Evolutionary conservation across 2,888 invertebrate species (phyloP).

Genomic region (Xanthostigma xanthostigma): DNA sequence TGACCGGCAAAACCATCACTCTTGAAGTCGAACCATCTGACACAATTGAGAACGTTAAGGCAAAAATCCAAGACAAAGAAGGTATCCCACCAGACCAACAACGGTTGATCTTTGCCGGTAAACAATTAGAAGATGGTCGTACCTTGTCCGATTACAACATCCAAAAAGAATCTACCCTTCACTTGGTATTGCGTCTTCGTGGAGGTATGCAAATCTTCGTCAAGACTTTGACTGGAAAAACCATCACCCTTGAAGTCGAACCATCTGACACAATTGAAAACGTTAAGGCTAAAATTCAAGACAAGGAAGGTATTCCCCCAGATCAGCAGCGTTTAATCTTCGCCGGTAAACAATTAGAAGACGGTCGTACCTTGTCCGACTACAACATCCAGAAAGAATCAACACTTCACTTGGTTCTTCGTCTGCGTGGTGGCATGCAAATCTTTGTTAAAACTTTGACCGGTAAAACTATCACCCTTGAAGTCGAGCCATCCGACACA

Average conservation of each 20-base stretch:
- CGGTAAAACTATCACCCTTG: slow-evolving; percentile 39
- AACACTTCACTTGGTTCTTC: slow-evolving; percentile 38
- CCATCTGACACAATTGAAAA: slow-evolving; percentile 50
- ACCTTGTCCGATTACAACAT: slow-evolving; percentile 70
- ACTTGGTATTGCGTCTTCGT: slow-evolving; percentile 70
- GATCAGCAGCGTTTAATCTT: slow-evolving; percentile 48
- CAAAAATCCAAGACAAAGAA: slow-evolving; percentile 82
- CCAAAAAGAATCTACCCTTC: slow-evolving; percentile 84
- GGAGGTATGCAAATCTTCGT: slow-evolving; percentile 46
- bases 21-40: slow-evolving; percentile 58
- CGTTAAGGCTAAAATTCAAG: slow-evolving; percentile 44
- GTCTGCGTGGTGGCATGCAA: slow-evolving; percentile 52
- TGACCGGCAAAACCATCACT: slow-evolving; percentile 44
- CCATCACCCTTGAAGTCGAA: slow-evolving; percentile 40
- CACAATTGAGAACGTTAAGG: slow-evolving; percentile 88
- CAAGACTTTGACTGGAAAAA: slow-evolving; percentile 36
- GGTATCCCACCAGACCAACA: slow-evolving; percentile 84
- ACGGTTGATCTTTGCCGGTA: slow-evolving; percentile 78
- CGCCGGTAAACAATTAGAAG: slow-evolving; percentile 54
- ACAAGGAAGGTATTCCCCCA: slow-evolving; percentile 38
- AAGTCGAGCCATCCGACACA: slow-evolving; percentile 40
- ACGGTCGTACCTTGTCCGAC: slow-evolving; percentile 48
- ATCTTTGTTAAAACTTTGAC: slow-evolving; percentile 45
- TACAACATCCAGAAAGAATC: slow-evolving; percentile 52
- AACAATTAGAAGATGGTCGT: slow-evolving; percentile 82